A percentile compares a stretch with the other conserved stretches of the same genome.
Evolutionary conservation across 2,797 vertebrate genomes (phyloP).

Genomic region (Champsocephalus esox): DNA sequence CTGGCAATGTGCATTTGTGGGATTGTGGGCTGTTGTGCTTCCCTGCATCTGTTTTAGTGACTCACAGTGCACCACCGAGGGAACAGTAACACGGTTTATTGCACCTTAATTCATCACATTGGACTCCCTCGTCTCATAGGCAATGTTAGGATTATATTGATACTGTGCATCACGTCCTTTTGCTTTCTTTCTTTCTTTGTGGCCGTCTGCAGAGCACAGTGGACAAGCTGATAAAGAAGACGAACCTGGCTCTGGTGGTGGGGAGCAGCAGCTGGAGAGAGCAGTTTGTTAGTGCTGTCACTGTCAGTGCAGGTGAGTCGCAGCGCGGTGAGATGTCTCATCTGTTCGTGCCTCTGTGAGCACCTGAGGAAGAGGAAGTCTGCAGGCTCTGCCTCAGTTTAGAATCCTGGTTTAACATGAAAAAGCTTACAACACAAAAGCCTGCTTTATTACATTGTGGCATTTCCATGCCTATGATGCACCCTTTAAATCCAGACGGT

Average conservation of each 20-base stretch:
- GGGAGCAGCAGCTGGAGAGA: constrained; percentile 93
- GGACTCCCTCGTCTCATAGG: not conserved
- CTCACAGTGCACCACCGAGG: constrained; percentile 41
- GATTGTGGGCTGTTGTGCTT: constrained; percentile 24
- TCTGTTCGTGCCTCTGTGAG: constrained; percentile 41
- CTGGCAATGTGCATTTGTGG: constrained; percentile 33
- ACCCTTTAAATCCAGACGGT: constrained; percentile 33
- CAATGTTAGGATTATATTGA: constrained; percentile 10
- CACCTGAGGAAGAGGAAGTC: constrained; percentile 43
- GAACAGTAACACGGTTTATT: constrained; percentile 37
- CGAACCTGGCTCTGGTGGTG: constrained; percentile 90
- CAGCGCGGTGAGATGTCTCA: constrained; percentile 38
- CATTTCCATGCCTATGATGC: constrained; percentile 30
- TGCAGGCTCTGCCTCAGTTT: constrained; percentile 11
- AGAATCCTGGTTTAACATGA: constrained; percentile 14
- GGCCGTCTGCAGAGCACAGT: constrained; percentile 86
- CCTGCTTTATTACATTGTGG: constrained; percentile 21
- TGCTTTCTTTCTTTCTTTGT: constrained; percentile 30
- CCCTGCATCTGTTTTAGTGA: constrained; percentile 44
- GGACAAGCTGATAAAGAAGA: constrained; percentile 93
- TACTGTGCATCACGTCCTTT: not conserved
- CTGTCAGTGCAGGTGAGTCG: constrained; percentile 90
- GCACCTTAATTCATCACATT: constrained; percentile 25
- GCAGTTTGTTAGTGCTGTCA: constrained; percentile 92
- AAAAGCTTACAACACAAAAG: constrained; percentile 30